These are phyloP conservation scores for Eulemur albifrons DNA, from an alignment of 2,797 vertebrate genomes.

Conservation along the genomic window DNA sequence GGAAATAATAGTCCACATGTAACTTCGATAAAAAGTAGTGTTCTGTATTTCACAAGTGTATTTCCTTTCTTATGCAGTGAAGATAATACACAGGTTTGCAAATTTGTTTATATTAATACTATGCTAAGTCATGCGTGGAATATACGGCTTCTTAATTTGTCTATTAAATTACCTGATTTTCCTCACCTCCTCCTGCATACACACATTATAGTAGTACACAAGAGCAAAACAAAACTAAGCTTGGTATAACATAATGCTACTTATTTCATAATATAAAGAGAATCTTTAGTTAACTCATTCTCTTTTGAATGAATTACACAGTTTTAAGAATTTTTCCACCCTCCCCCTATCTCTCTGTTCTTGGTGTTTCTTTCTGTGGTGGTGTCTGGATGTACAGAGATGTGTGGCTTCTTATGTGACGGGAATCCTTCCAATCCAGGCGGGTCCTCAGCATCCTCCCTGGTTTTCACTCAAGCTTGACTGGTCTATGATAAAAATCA, in stretches of 20 bases:
- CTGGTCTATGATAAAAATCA: neutral
- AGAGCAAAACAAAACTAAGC: neutral
- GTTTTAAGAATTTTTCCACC: neutral
- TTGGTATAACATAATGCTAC: neutral
- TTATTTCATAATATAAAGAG: neutral
- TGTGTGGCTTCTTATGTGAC: rapidly evolving
- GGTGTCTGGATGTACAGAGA: neutral
- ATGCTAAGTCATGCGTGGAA: neutral
- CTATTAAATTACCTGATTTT: neutral
- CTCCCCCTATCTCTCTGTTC: neutral
- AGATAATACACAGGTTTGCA: neutral
- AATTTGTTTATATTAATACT: neutral
- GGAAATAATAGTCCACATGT: neutral
- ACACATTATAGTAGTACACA: neutral
- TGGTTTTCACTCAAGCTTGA: neutral
- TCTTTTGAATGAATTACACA: neutral
- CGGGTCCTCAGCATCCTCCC: neutral
- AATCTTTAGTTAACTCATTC: neutral
- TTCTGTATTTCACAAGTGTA: neutral
- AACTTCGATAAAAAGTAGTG: constrained; percentile 22
- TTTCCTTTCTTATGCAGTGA: neutral
- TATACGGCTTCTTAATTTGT: neutral
- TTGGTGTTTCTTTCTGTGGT: neutral
- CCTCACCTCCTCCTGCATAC: neutral
- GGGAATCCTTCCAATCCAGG: neutral